These are phyloP conservation scores for Catharus fuscescens DNA, from an alignment of 2,113 vertebrate genomes.

Conservation along the genomic window DNA sequence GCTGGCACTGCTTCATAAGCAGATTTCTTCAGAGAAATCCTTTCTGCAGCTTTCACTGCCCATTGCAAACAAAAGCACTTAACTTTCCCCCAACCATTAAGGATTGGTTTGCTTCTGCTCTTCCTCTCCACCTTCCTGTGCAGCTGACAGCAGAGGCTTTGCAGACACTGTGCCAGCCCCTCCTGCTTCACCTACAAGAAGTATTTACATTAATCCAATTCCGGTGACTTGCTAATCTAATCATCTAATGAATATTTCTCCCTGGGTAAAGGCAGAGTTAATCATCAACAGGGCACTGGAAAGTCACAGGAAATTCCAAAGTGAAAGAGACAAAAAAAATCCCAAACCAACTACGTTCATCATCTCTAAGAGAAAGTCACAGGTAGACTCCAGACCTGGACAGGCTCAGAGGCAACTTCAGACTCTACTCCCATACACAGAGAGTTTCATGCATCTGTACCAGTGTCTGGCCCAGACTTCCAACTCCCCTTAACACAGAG, in stretches of 20 bases:
- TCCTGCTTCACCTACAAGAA: constrained; percentile 41
- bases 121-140: neutral
- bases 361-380: neutral
- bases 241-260: constrained; percentile 62
- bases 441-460: neutral
- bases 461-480: neutral
- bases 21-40: constrained; percentile 25
- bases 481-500: neutral
- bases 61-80: constrained; percentile 1
- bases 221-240: constrained; percentile 65
- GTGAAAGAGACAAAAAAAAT: neutral
- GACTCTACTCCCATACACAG: neutral
- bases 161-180: constrained; percentile 10
- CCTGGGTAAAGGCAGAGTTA: constrained; percentile 44
- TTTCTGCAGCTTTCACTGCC: constrained; percentile 24
- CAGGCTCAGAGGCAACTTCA: neutral
- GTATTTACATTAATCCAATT: constrained; percentile 69
- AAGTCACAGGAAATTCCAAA: constrained; percentile 41
- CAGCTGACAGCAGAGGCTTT: constrained; percentile 1
- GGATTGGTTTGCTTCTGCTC: neutral
- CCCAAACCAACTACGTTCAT: neutral
- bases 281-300: constrained; percentile 26
- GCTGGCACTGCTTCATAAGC: neutral
- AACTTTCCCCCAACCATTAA: neutral
- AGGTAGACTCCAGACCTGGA: neutral